phyloP scores from a whole-genome alignment of 1,140 invertebrate species.

The Contarinia nasturtii region DNA sequence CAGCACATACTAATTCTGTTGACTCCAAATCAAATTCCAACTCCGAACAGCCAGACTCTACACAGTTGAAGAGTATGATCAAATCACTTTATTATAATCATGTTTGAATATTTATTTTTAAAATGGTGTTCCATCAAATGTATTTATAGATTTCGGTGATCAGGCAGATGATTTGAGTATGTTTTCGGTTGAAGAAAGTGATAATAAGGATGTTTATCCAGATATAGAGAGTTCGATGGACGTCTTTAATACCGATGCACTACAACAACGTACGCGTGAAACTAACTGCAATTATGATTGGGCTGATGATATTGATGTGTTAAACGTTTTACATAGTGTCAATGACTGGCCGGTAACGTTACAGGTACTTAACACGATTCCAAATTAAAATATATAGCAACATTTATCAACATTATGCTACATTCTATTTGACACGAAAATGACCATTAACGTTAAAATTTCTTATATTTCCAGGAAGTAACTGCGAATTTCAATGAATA shows the following conservation, averaged over 20 bases:
- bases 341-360: slow-evolving; percentile 9
- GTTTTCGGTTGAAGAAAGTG: slow-evolving; percentile 5
- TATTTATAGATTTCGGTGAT: slow-evolving; percentile 3
- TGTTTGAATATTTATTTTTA: no score
- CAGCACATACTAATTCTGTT: slow-evolving; percentile 6
- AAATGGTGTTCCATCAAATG: no score
- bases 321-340: slow-evolving; percentile 14
- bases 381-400: not conserved
- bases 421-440: no score
- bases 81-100: no score
- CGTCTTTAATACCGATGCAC: slow-evolving; percentile 3
- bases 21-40: slow-evolving; percentile 14
- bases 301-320: slow-evolving; percentile 21
- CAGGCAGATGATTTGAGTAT: slow-evolving; percentile 3
- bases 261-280: not conserved
- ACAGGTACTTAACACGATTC: slow-evolving; percentile 5
- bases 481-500: slow-evolving; percentile 1
- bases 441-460: no score
- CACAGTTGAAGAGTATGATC: no score
- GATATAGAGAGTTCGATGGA: slow-evolving; percentile 1
- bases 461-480: slow-evolving; percentile 1
- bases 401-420: not conserved
- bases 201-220: slow-evolving; percentile 11
- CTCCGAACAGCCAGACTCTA: slow-evolving; percentile 8
- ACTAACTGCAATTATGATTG: slow-evolving; percentile 5